Conservation (phyloP, 2,113 vertebrate species). For the Apodemus sylvaticus region DNA sequence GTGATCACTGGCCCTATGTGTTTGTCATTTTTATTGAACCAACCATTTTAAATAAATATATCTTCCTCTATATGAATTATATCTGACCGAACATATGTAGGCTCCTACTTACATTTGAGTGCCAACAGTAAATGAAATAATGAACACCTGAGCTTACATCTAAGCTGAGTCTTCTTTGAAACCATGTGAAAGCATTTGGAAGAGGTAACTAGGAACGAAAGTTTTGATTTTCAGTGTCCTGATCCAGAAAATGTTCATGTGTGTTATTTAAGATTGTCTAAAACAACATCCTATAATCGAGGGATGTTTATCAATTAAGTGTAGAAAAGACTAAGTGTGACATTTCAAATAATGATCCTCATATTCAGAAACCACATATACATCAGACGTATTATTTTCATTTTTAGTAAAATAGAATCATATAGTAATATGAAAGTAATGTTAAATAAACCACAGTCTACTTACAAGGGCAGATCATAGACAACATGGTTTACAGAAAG, state of each 20-base stretch:
- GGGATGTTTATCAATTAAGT: background rate
- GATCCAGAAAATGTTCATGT: background rate
- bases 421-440: constrained; percentile 10
- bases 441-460: background rate
- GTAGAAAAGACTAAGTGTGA: background rate
- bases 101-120: background rate
- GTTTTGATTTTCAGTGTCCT: background rate
- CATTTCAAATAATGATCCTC: constrained; percentile 29
- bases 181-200: constrained; percentile 15
- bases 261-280: constrained; percentile 10
- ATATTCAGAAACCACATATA: background rate
- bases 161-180: constrained; percentile 14
- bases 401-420: constrained; percentile 31
- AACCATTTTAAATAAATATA: background rate
- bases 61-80: background rate
- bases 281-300: background rate
- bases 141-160: background rate
- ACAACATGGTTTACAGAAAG: background rate
- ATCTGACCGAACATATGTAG: background rate
- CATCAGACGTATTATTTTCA: background rate
- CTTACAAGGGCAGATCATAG: background rate
- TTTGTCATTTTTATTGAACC: background rate
- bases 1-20: background rate
- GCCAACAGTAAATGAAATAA: background rate
- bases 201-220: background rate